Percentiles rank a stretch among this genome's conserved stretches.
These are phyloP conservation scores for Chymomyza caudatula DNA, from an alignment of 2,888 invertebrate species.

Conservation along the genomic window DNA sequence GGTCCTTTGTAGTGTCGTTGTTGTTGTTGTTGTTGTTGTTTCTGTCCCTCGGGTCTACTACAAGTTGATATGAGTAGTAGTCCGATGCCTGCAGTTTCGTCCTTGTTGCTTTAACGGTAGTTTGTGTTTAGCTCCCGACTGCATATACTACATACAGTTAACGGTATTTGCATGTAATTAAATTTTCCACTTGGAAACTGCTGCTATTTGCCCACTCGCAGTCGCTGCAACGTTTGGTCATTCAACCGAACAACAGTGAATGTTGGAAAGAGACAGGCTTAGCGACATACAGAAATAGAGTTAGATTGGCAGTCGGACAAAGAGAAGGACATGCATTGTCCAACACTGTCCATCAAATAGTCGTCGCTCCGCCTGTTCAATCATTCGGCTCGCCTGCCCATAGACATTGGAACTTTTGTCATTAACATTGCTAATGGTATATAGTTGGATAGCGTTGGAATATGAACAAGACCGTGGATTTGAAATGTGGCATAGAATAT, in stretches of 20 bases:
- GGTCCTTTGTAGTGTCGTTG: neutral
- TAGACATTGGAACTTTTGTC: slow-evolving; percentile 37
- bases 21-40: neutral
- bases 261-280: too few relatives aligned
- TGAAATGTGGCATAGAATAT: too few relatives aligned
- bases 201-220: slow-evolving; percentile 49
- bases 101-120: too few relatives aligned
- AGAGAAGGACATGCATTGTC: too few relatives aligned
- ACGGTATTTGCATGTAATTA: slow-evolving; percentile 75
- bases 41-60: neutral
- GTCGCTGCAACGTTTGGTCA: neutral
- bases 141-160: slow-evolving; percentile 39
- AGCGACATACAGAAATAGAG: too few relatives aligned
- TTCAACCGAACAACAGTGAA: too few relatives aligned
- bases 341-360: too few relatives aligned
- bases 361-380: too few relatives aligned
- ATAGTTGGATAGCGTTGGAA: slow-evolving; percentile 40
- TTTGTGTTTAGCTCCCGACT: neutral
- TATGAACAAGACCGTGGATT: slow-evolving; percentile 21
- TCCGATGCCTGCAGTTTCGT: too few relatives aligned
- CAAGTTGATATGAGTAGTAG: neutral
- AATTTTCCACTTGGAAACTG: slow-evolving; percentile 68
- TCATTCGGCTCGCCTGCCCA: neutral
- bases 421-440: slow-evolving; percentile 49
- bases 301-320: too few relatives aligned